Evolutionary conservation across 1,140 invertebrate species (phyloP).

Genomic region (Lepidotrigona ventralis): DNA sequence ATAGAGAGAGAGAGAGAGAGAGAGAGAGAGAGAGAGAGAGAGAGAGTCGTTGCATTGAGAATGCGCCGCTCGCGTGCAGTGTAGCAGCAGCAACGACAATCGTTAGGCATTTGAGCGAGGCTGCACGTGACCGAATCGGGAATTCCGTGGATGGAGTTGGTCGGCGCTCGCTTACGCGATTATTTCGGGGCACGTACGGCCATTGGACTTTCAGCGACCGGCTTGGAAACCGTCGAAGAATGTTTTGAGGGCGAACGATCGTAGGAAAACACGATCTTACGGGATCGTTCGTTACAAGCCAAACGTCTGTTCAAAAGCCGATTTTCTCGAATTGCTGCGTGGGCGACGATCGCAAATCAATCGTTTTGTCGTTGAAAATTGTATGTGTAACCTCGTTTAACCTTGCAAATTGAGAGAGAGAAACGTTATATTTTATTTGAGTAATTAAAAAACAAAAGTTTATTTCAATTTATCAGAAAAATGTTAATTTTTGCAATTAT

Average conservation of each 20-base stretch:
- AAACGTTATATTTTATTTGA: no score
- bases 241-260: conserved; percentile 9
- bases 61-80: conserved; percentile 30
- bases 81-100: conserved; percentile 37
- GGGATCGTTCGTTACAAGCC: not conserved
- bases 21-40: no score
- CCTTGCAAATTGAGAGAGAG: no score
- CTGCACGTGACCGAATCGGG: conserved; percentile 41
- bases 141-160: conserved; percentile 38
- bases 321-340: not conserved
- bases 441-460: no score
- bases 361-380: not conserved
- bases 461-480: no score
- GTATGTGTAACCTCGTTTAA: no score
- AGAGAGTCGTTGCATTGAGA: not conserved
- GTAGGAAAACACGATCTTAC: not conserved
- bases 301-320: not conserved
- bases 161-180: conserved; percentile 40
- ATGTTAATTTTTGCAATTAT: no score
- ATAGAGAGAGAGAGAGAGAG: no score
- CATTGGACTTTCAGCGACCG: conserved; percentile 36
- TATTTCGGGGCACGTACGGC: conserved; percentile 48
- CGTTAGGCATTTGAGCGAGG: conserved; percentile 42
- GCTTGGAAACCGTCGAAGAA: conserved; percentile 33
- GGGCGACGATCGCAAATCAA: not conserved